Conservation (phyloP, 1,140 invertebrate species). For the Nasonia giraulti region DNA sequence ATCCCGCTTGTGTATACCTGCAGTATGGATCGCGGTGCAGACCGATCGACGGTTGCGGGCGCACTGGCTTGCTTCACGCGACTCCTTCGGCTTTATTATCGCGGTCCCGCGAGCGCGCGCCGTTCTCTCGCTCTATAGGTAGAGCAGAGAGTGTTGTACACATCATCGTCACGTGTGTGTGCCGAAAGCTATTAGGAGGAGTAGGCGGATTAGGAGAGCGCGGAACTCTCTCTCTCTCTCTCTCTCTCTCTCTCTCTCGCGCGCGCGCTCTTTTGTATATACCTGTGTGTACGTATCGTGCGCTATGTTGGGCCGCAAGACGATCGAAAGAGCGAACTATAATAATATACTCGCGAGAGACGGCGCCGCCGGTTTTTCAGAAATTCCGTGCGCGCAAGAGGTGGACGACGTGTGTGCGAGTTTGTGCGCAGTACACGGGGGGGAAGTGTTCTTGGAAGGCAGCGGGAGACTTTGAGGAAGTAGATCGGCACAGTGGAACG, state of each 20-base stretch:
- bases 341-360: neutral
- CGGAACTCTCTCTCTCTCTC: neutral
- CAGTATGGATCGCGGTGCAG: neutral
- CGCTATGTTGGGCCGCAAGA: neutral
- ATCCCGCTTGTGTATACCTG: no score
- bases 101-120: conserved; percentile 10
- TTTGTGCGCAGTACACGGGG: no score
- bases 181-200: neutral
- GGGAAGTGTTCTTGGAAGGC: neutral
- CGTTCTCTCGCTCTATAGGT: neutral
- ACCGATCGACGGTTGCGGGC: neutral
- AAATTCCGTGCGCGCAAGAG: neutral
- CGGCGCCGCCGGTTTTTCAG: neutral
- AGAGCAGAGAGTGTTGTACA: neutral
- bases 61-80: conserved; percentile 12
- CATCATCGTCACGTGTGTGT: neutral
- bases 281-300: neutral
- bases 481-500: neutral
- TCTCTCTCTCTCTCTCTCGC: no score
- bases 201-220: neutral
- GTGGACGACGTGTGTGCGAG: neutral
- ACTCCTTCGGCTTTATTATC: conserved; percentile 30
- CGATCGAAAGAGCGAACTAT: neutral
- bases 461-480: neutral
- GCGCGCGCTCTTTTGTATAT: no score